Evolutionary conservation across 2,888 invertebrate species (phyloP).

Genomic region (Phaonia tiefii): DNA sequence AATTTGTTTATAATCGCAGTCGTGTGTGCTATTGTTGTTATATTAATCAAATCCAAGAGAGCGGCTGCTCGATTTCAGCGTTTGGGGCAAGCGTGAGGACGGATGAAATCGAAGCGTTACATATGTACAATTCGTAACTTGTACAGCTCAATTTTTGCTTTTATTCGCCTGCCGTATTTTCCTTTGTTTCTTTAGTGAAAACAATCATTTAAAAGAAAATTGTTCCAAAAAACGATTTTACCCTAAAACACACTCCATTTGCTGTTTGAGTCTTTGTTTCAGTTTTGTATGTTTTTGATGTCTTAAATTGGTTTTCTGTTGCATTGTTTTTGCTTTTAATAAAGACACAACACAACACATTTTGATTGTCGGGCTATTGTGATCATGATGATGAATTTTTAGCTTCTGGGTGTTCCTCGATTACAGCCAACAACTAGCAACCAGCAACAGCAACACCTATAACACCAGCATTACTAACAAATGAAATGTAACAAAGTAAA

Average conservation of each 20-base stretch:
- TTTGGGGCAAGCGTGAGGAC: not conserved
- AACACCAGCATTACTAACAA: conserved; percentile 6
- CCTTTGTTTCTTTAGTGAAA: conserved; percentile 1
- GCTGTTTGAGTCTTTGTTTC: not conserved
- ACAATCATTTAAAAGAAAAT: conserved; percentile 48
- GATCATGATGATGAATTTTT: conserved; percentile 44
- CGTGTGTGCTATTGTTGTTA: conserved; percentile 76
- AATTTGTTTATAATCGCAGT: conserved; percentile 70
- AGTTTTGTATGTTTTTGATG: conserved; percentile 4
- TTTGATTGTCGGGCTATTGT: conserved; percentile 26
- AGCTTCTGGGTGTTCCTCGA: conserved; percentile 63
- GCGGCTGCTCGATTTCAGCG: conserved; percentile 1
- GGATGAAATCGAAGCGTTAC: not conserved
- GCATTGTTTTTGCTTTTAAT: conserved; percentile 20
- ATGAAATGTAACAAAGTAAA: conserved; percentile 36
- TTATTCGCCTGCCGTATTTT: not conserved
- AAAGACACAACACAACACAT: conserved; percentile 42
- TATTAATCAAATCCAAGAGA: conserved; percentile 57
- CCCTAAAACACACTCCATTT: conserved; percentile 20
- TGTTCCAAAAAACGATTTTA: conserved; percentile 19
- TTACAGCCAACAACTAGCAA: conserved; percentile 40
- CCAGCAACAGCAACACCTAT: no score
- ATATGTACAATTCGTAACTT: not conserved
- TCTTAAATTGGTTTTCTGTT: not conserved
- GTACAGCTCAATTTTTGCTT: conserved; percentile 6